Base-by-base conservation (phyloP, 1,140 invertebrate species). In the Aphaenogaster ashmeadi region DNA sequence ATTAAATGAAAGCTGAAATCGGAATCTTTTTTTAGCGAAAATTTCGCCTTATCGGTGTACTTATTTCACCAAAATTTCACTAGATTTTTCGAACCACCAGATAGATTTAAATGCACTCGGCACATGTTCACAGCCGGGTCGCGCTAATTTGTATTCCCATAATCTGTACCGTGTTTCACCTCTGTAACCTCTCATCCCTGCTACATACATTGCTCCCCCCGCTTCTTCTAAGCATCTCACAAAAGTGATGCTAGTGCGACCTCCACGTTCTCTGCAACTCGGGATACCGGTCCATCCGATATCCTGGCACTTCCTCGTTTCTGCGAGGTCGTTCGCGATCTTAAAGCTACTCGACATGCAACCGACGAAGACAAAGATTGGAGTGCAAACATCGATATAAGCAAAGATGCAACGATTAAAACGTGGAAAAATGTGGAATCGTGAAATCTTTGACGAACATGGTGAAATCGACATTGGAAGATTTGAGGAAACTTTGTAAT, bases 261-360 rank as follows among this genome's bases (percentile, higher is more conserved):
- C 80, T 80, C 77, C 77, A 87, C 86, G 89, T 88, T 90, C 75
- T 90, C 27, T 27, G 27, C 69, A 50, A 86, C 89, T 90, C 62
- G 86, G 60, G 74, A 90, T 90, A 90, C 88, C 88, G 86, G 75
- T 88, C 72, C 72, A 81, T 87, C 72, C 58, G 87, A 91, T 90
- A 90, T 38, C 66, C 66, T 69, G 77, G 50, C 54, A 90, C 78
- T 90, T 91, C 87, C 87, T 91, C 78, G 79, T 89, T 91, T 91
- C 83, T 79, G 87, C 47, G 66, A 62, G 71, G 64, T 81, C 64
- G 62, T 41, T 74, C 44, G 41, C 33, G 69, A 88, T 41, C 72
- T 88, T 87, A 88, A 86, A 50, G 27, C 52, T 66, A 58, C 54
- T 88, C 56, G 52, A 60, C 87, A 91, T 78, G 87, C 89, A 86